Evolutionary conservation across 1,140 invertebrate species (phyloP).

Genomic region (Heliconius melpomene): DNA sequence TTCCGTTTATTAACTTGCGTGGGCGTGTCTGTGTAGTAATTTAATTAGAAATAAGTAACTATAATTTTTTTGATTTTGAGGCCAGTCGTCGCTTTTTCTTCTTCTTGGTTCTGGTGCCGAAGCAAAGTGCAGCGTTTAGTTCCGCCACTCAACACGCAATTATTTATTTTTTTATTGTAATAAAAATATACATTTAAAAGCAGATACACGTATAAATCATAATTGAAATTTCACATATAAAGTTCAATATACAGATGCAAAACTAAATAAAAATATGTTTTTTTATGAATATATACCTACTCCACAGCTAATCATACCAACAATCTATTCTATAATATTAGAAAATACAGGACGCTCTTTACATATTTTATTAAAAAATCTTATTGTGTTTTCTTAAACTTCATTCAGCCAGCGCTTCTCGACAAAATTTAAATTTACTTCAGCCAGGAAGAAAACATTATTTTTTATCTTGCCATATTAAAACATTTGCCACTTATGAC

Average conservation of each 20-base stretch:
- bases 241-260: no score
- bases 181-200: no score
- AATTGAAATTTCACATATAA: no score
- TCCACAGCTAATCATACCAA: neutral
- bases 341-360: neutral
- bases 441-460: neutral
- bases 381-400: slow-evolving; percentile 1
- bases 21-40: neutral
- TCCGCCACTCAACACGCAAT: no score
- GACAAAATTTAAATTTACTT: neutral
- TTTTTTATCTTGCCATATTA: neutral
- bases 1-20: neutral
- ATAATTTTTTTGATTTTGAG: no score
- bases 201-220: no score
- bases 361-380: slow-evolving; percentile 16
- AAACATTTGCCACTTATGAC: neutral
- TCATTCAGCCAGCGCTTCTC: neutral
- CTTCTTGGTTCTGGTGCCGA: no score
- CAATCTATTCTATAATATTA: neutral
- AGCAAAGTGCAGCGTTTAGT: no score
- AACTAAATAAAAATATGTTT: no score
- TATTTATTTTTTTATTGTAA: no score
- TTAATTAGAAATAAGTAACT: neutral
- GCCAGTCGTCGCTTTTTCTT: no score
- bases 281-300: no score